Base-by-base conservation (phyloP, 2,797 vertebrate genomes). In the Sebastes hubbsi region DNA sequence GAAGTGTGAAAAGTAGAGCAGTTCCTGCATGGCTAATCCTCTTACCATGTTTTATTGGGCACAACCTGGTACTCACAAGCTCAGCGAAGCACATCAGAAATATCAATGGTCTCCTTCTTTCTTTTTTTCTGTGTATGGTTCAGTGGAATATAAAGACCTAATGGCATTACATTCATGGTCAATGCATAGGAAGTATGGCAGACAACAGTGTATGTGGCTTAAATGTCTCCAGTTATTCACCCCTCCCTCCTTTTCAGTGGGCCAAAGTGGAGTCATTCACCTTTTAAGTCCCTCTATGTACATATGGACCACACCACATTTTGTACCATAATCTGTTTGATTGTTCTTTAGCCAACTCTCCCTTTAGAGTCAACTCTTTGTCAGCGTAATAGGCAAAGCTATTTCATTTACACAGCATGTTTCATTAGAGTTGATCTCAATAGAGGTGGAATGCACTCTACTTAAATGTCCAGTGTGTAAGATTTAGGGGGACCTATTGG, bases 11-110 rank as follows among this genome's bases (percentile, higher is more conserved):
- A 89, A 81, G 72, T 71, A 54, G 81, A 85, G 85, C 75, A 71
- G 87, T 74, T 87, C 74, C 76, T 58, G 13, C 49, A 55, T 8
- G 1, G 20, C 25, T 93, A 93, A 95, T 92, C 91, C 86, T 88
- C 85, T 93, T 91, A 92, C 65, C 12, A 16, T 88, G 66, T 87
- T 85, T 87, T 80, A 85, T 85, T 83, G 78, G 74, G 83, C 82
- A 88, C 87, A 88, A 89, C 87, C 86, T 91, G 84, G 87, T 87
- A 90, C 88, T 72, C 56, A 77, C 29, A 87, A 85, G 81, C 84
- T 61, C 77, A 86, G 61, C 68, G 67, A 84, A 73, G 75, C 81
- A 82, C 64, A 78, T 80, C 64, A 68, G 27, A 90, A 70, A 78
- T 27, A 73, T 84, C 78, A 75, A 66, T 76, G 52, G 59, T 72